These are phyloP conservation scores for Dicrostonyx torquatus DNA, from an alignment of 2,797 vertebrate genomes.

Conservation along the genomic window DNA sequence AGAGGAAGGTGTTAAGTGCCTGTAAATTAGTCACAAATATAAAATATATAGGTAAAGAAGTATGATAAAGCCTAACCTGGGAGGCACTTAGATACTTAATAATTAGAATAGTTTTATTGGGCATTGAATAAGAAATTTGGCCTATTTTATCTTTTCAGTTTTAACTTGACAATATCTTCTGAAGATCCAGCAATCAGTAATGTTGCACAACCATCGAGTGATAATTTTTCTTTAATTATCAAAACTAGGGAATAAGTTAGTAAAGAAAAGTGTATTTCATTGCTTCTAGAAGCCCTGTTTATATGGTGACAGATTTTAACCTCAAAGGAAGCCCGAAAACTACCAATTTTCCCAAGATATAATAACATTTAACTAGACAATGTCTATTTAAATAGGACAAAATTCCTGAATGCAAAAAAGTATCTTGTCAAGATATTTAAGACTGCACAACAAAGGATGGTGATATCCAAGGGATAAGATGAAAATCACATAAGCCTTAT, in stretches of 20 bases:
- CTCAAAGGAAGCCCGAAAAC: background rate
- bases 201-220: background rate
- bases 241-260: background rate
- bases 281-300: background rate
- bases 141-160: background rate
- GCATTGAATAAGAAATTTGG: background rate
- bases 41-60: background rate
- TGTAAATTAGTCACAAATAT: background rate
- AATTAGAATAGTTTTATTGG: background rate
- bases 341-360: background rate
- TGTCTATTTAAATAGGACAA: background rate
- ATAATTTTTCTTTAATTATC: background rate
- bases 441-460: background rate
- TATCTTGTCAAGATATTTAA: constrained; percentile 9
- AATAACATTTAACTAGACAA: background rate
- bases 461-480: background rate
- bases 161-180: background rate
- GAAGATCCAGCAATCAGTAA: background rate
- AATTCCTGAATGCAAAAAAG: background rate
- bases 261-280: background rate
- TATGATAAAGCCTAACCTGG: background rate
- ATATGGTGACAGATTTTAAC: background rate
- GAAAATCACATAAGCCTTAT: background rate
- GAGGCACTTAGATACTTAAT: background rate
- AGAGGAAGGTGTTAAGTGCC: background rate